Conservation (phyloP, 2,888 invertebrate species). For the Cheilosia variabilis region DNA sequence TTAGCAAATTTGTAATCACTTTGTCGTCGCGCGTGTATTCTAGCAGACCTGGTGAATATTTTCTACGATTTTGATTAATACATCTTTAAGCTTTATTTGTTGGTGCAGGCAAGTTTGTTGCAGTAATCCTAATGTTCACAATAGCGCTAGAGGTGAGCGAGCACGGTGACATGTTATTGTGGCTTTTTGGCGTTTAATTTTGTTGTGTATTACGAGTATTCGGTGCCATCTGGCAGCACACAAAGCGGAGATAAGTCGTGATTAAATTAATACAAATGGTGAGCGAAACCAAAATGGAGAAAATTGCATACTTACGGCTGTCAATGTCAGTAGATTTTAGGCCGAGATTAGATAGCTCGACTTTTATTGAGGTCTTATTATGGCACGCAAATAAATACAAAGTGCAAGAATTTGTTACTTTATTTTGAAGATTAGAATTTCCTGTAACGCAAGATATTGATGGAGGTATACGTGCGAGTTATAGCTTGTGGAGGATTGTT, state of each 20-base stretch:
- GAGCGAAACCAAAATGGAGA: too few species aligned
- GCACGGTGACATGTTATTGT: too few species aligned
- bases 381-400: conserved; percentile 34
- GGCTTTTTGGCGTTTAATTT: too few species aligned
- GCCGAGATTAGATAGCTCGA: conserved; percentile 31
- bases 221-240: not conserved
- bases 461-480: not conserved
- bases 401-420: conserved; percentile 37
- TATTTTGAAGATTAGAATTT: conserved; percentile 5
- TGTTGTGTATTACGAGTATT: too few species aligned
- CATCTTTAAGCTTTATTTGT: too few species aligned
- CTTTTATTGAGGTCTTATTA: conserved; percentile 20
- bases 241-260: not conserved
- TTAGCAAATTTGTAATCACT: conserved; percentile 22
- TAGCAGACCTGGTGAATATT: not conserved
- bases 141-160: too few species aligned
- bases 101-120: too few species aligned
- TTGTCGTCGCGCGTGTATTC: conserved; percentile 20
- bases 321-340: conserved; percentile 16
- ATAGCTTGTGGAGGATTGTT: conserved; percentile 7
- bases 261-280: not conserved
- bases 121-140: too few species aligned
- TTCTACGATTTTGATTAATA: not conserved
- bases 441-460: conserved; percentile 11
- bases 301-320: conserved; percentile 24